Percentiles rank a stretch among this genome's conserved stretches.
Conservation (phyloP, 2,797 vertebrate species). For the Eulemur mongoz region DNA sequence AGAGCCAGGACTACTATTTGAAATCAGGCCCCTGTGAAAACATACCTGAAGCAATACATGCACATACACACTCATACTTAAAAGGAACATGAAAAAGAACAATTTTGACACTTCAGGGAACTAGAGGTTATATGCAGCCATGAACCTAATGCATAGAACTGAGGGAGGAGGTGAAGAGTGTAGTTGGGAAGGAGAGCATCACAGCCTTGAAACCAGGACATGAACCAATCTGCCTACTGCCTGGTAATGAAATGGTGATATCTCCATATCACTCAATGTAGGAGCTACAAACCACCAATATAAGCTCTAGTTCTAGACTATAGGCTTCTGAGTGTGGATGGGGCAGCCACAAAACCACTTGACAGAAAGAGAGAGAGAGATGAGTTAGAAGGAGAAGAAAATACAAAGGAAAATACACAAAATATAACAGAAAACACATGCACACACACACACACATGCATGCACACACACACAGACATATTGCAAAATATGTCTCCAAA, state of each 20-base stretch:
- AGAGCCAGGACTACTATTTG: neutral
- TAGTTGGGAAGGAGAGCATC: neutral
- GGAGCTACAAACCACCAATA: neutral
- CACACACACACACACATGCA: neutral
- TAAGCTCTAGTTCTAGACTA: neutral
- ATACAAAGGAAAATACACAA: neutral
- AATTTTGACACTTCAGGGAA: neutral
- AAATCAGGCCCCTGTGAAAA: neutral
- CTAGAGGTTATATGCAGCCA: neutral
- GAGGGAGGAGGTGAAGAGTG: neutral
- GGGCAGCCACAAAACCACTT: neutral
- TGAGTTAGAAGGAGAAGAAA: neutral
- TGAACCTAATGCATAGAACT: neutral
- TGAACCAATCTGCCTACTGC: neutral
- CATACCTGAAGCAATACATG: neutral
- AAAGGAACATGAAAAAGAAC: neutral
- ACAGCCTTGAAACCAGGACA: neutral
- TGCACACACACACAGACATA: neutral
- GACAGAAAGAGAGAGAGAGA: neutral
- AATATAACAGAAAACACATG: neutral
- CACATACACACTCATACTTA: neutral
- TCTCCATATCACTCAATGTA: neutral
- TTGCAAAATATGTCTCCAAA: conserved; percentile 10
- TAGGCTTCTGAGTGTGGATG: neutral
- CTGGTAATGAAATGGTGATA: neutral